These are phyloP conservation scores for Zygaena filipendulae DNA, from an alignment of 2,888 invertebrate genomes.

Conservation along the genomic window DNA sequence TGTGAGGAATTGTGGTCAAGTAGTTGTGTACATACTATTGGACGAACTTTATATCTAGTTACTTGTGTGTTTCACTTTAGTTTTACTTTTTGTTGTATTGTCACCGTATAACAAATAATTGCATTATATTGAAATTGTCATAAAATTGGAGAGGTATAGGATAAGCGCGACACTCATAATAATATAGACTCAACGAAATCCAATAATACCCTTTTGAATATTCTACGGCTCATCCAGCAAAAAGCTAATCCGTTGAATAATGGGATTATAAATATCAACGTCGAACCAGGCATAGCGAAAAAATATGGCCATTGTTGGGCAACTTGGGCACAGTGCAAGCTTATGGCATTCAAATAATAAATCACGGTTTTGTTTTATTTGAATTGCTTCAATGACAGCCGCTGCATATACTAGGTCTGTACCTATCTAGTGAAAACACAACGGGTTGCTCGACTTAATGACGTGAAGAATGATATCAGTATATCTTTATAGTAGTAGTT, in stretches of 20 bases:
- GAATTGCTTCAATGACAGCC: conserved; percentile 24
- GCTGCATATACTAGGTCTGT: conserved; percentile 9
- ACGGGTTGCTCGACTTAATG: too few relatives aligned
- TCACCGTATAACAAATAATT: too few relatives aligned
- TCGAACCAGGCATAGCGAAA: conserved; percentile 46
- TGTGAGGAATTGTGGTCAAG: conserved; percentile 37
- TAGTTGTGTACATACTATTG: conserved; percentile 16
- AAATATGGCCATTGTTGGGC: conserved; percentile 52
- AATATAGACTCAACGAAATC: conserved; percentile 40
- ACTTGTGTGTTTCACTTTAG: too few relatives aligned
- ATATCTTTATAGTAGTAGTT: too few relatives aligned
- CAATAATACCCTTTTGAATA: conserved; percentile 63
- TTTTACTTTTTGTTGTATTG: too few relatives aligned
- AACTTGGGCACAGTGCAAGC: conserved; percentile 22
- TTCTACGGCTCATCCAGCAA: conserved; percentile 54
- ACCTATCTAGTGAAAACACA: too few relatives aligned
- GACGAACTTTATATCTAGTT: not conserved
- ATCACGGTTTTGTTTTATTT: conserved; percentile 32
- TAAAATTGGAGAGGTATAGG: too few relatives aligned
- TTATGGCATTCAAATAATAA: conserved; percentile 37
- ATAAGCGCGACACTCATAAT: conserved; percentile 15
- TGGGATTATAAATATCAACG: conserved; percentile 60
- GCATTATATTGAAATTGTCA: too few relatives aligned
- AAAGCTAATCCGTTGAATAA: conserved; percentile 65
- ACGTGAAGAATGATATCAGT: too few relatives aligned